phyloP scores from a whole-genome alignment of 92 coral and sea anemone genomes.

The Paragorgia papillata region DNA sequence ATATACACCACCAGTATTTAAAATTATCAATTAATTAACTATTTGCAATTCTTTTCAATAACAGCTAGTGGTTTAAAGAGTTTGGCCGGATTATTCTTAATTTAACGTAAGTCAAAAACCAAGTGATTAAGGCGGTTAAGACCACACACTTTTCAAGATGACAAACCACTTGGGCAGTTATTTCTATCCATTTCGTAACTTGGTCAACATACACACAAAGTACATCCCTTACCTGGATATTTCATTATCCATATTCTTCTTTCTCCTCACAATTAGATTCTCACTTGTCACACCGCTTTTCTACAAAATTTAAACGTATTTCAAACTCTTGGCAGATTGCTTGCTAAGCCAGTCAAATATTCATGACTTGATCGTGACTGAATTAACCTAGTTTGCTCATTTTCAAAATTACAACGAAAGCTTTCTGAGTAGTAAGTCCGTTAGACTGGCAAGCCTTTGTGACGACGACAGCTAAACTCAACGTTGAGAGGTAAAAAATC shows the following conservation, averaged over 20 bases:
- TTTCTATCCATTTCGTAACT: slow-evolving; percentile 4
- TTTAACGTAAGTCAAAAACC: too few species aligned
- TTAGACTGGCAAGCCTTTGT: background rate
- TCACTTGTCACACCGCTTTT: slow-evolving; percentile 90
- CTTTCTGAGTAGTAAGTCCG: background rate
- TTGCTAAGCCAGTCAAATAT: background rate
- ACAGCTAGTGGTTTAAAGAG: too few species aligned
- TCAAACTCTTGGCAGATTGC: too few species aligned
- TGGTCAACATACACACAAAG: slow-evolving; percentile 2
- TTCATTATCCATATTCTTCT: slow-evolving; percentile 87
- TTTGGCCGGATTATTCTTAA: too few species aligned
- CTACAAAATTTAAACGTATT: slow-evolving; percentile 50
- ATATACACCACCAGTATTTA: slow-evolving; percentile 6
- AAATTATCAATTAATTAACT: background rate
- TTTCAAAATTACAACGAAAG: too few species aligned
- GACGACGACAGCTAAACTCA: background rate
- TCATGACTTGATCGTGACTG: too few species aligned
- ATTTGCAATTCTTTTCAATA: background rate
- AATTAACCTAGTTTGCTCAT: too few species aligned
- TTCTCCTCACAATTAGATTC: slow-evolving; percentile 87
- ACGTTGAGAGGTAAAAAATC: background rate
- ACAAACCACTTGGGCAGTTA: slow-evolving; percentile 4
- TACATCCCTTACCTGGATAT: slow-evolving; percentile 63
- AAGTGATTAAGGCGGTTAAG: background rate
- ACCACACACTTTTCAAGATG: background rate